Evolutionary conservation across 2,888 invertebrate species (phyloP).

Genomic region (Argynnis bischoffii): DNA sequence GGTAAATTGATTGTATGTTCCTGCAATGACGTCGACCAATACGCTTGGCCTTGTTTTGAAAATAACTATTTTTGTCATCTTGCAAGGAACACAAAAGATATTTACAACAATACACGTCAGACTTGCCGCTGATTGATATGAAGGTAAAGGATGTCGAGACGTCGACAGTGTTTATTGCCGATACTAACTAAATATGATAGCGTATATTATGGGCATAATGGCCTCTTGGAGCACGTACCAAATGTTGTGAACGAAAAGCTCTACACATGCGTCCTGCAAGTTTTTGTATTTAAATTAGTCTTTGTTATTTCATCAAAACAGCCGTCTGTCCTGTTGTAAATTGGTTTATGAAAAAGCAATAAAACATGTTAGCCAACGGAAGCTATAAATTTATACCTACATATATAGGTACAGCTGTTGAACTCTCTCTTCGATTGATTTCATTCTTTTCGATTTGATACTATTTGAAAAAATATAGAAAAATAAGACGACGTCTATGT

Average conservation of each 20-base stretch:
- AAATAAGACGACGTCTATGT: no score
- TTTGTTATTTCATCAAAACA: no score
- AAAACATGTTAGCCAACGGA: no score
- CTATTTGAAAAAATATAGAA: no score
- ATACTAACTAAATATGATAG: slow-evolving; percentile 14
- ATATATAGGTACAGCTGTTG: no score
- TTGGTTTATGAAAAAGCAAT: no score
- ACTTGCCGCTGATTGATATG: slow-evolving; percentile 18
- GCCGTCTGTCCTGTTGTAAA: no score
- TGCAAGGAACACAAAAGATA: slow-evolving; percentile 11
- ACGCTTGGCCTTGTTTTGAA: slow-evolving; percentile 12
- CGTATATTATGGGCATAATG: neutral
- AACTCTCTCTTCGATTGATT: no score
- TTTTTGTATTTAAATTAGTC: no score
- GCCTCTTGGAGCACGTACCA: neutral
- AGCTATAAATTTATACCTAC: no score
- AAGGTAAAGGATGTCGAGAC: slow-evolving; percentile 18
- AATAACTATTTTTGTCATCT: slow-evolving; percentile 12
- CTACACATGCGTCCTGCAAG: neutral
- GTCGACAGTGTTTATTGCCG: slow-evolving; percentile 3
- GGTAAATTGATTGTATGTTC: neutral
- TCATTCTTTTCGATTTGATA: no score
- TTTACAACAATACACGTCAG: slow-evolving; percentile 17
- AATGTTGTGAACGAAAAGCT: neutral
- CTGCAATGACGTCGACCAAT: slow-evolving; percentile 4